Conservation (phyloP, 2,797 vertebrate genomes). For the Zalophus californianus region DNA sequence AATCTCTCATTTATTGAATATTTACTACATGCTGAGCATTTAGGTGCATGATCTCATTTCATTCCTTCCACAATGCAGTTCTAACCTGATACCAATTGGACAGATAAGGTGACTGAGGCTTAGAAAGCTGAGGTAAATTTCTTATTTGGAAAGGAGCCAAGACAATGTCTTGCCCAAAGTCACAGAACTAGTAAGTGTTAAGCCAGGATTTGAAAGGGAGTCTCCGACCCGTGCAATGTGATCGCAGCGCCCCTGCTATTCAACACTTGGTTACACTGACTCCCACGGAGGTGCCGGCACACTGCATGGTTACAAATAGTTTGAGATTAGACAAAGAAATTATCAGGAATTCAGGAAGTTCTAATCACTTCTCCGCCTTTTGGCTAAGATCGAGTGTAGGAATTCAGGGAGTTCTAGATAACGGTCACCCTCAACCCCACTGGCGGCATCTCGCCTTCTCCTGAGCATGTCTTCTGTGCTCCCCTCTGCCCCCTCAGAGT, state of each 20-base stretch:
- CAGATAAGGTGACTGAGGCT: background rate
- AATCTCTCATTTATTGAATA: background rate
- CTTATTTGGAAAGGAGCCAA: background rate
- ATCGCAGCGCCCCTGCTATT: background rate
- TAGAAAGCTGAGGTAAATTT: background rate
- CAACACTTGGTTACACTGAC: background rate
- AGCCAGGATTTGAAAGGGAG: background rate
- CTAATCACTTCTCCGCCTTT: too few species aligned
- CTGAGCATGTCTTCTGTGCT: background rate
- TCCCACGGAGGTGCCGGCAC: background rate
- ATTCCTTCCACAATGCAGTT: background rate
- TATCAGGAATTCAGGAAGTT: background rate
- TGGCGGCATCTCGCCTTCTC: background rate
- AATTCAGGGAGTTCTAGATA: background rate
- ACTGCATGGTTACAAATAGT: background rate
- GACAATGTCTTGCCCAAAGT: background rate
- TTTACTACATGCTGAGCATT: background rate
- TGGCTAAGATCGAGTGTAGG: background rate
- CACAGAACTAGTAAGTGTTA: background rate
- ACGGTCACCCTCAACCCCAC: background rate
- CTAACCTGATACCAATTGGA: background rate
- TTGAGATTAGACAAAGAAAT: background rate
- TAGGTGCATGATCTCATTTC: background rate
- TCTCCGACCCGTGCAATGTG: background rate
- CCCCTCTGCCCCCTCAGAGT: background rate